A percentile compares a stretch with the other conserved stretches of the same genome.
phyloP scores from a whole-genome alignment of 2,888 invertebrate species.

The Polietes domitor region DNA sequence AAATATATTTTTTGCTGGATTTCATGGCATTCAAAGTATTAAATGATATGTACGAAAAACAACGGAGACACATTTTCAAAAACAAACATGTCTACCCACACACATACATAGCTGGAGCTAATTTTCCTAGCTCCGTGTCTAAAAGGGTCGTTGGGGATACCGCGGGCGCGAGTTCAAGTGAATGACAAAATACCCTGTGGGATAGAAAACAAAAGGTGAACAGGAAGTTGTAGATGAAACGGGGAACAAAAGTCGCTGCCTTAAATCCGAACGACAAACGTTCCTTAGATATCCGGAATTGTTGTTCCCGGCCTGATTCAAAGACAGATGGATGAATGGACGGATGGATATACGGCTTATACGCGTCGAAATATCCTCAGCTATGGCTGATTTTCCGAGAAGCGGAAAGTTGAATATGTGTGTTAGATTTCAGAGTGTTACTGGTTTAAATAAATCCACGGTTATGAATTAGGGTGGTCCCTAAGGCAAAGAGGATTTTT shows the following conservation, averaged over 20 bases:
- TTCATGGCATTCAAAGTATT: slow-evolving; percentile 1
- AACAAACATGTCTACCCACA: background rate
- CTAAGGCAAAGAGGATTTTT: no score
- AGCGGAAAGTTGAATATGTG: background rate
- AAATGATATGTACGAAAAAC: background rate
- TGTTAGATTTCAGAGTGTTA: background rate
- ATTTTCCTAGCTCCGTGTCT: slow-evolving; percentile 38
- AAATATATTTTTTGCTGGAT: background rate
- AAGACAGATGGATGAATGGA: slow-evolving; percentile 15
- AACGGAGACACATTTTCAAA: background rate
- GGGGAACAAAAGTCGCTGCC: background rate
- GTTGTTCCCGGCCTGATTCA: background rate
- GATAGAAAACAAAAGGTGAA: background rate
- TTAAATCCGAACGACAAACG: background rate
- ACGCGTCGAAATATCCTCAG: slow-evolving; percentile 48
- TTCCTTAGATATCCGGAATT: slow-evolving; percentile 19
- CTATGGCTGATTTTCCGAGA: slow-evolving; percentile 44
- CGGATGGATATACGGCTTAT: slow-evolving; percentile 47
- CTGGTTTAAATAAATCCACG: background rate
- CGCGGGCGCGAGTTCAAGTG: background rate
- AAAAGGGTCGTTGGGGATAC: background rate
- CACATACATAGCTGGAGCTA: slow-evolving; percentile 34
- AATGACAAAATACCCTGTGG: slow-evolving; percentile 24
- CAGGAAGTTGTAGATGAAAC: background rate
- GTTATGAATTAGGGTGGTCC: background rate